A percentile compares a stretch with the other conserved stretches of the same genome.
These are phyloP conservation scores for Epistrophella euchroma DNA, from an alignment of 2,888 invertebrate species.

Conservation along the genomic window DNA sequence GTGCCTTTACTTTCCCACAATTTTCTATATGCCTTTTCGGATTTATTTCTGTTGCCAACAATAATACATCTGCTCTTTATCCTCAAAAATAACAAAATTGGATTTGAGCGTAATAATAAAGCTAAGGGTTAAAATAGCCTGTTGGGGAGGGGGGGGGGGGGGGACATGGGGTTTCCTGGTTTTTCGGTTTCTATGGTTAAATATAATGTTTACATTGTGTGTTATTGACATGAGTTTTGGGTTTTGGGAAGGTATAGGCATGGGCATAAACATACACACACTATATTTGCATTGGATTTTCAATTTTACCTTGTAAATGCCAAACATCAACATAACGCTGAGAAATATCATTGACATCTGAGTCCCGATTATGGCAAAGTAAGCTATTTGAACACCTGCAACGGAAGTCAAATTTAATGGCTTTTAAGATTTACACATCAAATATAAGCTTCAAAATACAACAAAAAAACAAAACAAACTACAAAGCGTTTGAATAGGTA, in stretches of 20 bases:
- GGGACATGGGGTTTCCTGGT: slow-evolving; percentile 1
- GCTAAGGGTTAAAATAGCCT: neutral
- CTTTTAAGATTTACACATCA: slow-evolving; percentile 12
- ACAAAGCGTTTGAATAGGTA: too few species aligned
- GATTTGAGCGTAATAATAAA: neutral
- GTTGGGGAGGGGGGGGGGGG: neutral
- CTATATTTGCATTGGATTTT: slow-evolving; percentile 44
- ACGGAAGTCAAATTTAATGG: slow-evolving; percentile 77
- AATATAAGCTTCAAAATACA: neutral
- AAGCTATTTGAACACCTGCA: slow-evolving; percentile 92
- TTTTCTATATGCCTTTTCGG: neutral
- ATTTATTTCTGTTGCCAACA: slow-evolving; percentile 21
- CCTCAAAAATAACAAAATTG: slow-evolving; percentile 29
- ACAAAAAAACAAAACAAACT: too few species aligned
- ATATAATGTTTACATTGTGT: slow-evolving; percentile 18
- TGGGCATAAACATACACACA: neutral
- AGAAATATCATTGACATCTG: slow-evolving; percentile 91
- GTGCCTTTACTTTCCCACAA: neutral
- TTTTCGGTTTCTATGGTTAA: slow-evolving; percentile 2
- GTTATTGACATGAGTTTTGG: slow-evolving; percentile 10
- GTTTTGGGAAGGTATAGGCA: neutral
- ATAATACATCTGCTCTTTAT: slow-evolving; percentile 13
- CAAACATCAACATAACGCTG: slow-evolving; percentile 89
- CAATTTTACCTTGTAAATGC: slow-evolving; percentile 89
- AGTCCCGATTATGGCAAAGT: slow-evolving; percentile 91